Base-by-base conservation (phyloP, 2,888 invertebrate genomes). In the Drosophila fulvimacula region DNA sequence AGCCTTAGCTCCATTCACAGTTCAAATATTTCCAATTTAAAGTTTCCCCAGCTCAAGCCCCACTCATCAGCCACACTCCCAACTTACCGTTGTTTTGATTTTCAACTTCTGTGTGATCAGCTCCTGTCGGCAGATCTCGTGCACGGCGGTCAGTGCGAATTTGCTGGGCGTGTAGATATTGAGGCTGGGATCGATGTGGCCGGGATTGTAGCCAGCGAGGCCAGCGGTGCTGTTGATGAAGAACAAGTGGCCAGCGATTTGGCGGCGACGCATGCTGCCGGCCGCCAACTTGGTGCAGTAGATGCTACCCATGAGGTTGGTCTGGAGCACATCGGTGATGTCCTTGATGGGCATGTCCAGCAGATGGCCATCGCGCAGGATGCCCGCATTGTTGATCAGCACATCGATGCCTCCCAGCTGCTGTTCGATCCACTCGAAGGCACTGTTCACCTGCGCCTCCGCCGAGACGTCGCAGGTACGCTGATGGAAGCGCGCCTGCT, bases 301-400 rank as follows among this genome's bases (percentile, higher is more conserved):
- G 3, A 94, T 88, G 21, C 92, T 79, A 0, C 92, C 94, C 76
- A 92, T 93, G 1, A 93, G 71, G 82, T 94, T 94, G 24, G 93
- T 93, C 65, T 94, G 93, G 5, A 94, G 84, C 0, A 93, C 87
- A 5, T 91, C 84, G 32, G 73, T 71, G 9, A 91, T 88, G n/a
- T 90, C 81, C 38, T 73, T 58, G 34, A 70, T 46, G 10, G 91
- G 70, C 88, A 90, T 90, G 1, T 91, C 90, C 7, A 92, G 68
- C 19, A 92, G 67, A 21, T 88, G 87, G 3, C 92, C 91, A 0
- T 81, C 75, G 3, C 88, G 80, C 1, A 90, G 46, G 4, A 93
- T 88, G 13, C 94, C 95, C 2, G 95, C 95, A 88, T 94, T 95
- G 80, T 95, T 95, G 15, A 95, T 89, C 42, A 95, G 92, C 9